phyloP scores from a whole-genome alignment of 2,888 invertebrate genomes.

The Platycheirus albimanus region DNA sequence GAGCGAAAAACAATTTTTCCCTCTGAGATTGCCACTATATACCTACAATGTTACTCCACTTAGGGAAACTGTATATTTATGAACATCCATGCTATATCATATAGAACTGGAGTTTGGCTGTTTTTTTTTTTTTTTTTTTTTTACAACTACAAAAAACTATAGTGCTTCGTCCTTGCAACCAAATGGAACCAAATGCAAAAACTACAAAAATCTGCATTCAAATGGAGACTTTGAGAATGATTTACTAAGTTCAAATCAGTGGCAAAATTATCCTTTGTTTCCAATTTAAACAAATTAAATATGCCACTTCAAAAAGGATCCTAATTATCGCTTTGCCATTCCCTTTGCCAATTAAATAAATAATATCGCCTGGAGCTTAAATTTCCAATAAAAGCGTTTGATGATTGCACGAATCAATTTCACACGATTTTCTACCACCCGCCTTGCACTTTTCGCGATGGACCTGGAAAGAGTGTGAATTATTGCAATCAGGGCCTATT shows the following conservation, averaged over 20 bases:
- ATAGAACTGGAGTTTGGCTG: too few relatives aligned
- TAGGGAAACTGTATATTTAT: background rate
- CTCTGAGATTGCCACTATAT: background rate
- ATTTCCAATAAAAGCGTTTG: slow-evolving; percentile 47
- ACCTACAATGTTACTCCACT: too few relatives aligned
- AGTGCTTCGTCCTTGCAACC: too few relatives aligned
- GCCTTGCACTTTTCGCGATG: background rate
- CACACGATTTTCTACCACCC: slow-evolving; percentile 36
- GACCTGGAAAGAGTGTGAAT: background rate
- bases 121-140: too few relatives aligned
- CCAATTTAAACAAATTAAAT: background rate
- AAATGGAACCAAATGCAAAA: too few relatives aligned
- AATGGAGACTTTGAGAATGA: too few relatives aligned
- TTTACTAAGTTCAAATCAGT: background rate
- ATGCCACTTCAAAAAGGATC: background rate
- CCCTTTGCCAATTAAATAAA: background rate
- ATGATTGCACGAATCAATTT: slow-evolving; percentile 64
- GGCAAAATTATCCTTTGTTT: background rate
- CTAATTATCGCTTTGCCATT: background rate
- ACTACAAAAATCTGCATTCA: too few relatives aligned
- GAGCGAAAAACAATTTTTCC: background rate
- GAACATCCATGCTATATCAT: background rate
- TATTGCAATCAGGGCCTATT: slow-evolving; percentile 15
- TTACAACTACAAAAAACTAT: too few relatives aligned
- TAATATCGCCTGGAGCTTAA: slow-evolving; percentile 9